Base-by-base conservation (phyloP, 2,797 vertebrate species). In the Bovichtus variegatus region DNA sequence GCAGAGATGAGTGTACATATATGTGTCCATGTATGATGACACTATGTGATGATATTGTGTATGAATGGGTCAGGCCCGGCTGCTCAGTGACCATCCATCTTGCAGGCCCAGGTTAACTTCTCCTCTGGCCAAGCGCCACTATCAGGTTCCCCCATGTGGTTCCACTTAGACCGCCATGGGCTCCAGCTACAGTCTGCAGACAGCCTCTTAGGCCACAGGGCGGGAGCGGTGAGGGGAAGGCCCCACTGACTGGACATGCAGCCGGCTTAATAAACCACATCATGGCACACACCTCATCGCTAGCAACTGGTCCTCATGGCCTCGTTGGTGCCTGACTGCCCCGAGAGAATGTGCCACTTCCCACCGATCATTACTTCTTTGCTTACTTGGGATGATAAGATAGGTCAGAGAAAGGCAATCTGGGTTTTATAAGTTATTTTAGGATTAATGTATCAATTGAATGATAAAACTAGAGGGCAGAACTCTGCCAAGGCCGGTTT, bases 141-240 rank as follows among this genome's bases (percentile, higher is more conserved):
- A 93, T 95, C 92, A 78, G 83, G 85, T 94, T 94, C 87, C 90
- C 73, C 85, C 92, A 93, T 92, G 86, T 95, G 94, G 90, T 94
- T 95, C 92, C 81, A 89, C 80, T 95, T 91, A 95, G 81, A 91
- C 83, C 76, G 74, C 86, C 86, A 77, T 68, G 86, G 88, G 85
- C 89, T 92, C 75, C 76, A 65, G 84, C 81, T 88, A 4, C 74
- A 82, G 81, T 79, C 78, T 86, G 80, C 86, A 91, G 90, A 89
- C 87, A 71, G 82, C 40, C 70, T 68, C 69, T 71, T 31, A 74
- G 87, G 86, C 88, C 86, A 83, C 90, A 87, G 81, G 65, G 71
- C 43, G n/a, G 79, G 82, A 85, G 65, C 6, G 50, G 71, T 21
- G 27, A 55, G 50, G 36, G 71, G 36, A 78, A 71, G 67, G 66